Conservation (phyloP, 2,888 invertebrate species). For the Aproaerema taeniolella region DNA sequence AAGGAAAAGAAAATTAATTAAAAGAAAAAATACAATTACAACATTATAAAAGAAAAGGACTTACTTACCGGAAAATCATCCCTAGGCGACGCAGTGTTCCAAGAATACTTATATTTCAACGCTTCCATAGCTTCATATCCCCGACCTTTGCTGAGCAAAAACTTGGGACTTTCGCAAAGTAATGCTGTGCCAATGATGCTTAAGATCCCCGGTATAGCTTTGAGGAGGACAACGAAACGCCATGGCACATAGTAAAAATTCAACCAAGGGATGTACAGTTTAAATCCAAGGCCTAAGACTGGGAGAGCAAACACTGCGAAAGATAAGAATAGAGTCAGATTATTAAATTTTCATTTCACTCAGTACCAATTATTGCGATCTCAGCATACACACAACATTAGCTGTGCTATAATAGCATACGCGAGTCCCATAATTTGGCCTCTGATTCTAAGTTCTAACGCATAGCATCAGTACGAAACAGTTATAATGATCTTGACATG, state of each 20-base stretch:
- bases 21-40: no score
- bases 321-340: neutral
- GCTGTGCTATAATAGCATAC: no score
- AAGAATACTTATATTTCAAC: slow-evolving; percentile 38
- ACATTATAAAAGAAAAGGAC: no score
- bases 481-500: no score
- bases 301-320: slow-evolving; percentile 50
- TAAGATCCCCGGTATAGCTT: slow-evolving; percentile 79
- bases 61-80: slow-evolving; percentile 41
- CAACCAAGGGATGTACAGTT: slow-evolving; percentile 48
- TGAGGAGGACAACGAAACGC: slow-evolving; percentile 82
- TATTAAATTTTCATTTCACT: no score
- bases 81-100: slow-evolving; percentile 34
- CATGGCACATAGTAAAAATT: slow-evolving; percentile 81
- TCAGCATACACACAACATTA: no score
- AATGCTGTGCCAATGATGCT: slow-evolving; percentile 73
- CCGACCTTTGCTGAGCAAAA: slow-evolving; percentile 79
- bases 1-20: no score
- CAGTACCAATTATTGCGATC: no score
- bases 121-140: slow-evolving; percentile 72
- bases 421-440: no score
- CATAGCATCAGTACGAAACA: no score
- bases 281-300: slow-evolving; percentile 43
- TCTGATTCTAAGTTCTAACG: no score
- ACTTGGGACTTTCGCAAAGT: slow-evolving; percentile 87